phyloP scores from a whole-genome alignment of 2,888 invertebrate species.

The Acrobasis consociella region DNA sequence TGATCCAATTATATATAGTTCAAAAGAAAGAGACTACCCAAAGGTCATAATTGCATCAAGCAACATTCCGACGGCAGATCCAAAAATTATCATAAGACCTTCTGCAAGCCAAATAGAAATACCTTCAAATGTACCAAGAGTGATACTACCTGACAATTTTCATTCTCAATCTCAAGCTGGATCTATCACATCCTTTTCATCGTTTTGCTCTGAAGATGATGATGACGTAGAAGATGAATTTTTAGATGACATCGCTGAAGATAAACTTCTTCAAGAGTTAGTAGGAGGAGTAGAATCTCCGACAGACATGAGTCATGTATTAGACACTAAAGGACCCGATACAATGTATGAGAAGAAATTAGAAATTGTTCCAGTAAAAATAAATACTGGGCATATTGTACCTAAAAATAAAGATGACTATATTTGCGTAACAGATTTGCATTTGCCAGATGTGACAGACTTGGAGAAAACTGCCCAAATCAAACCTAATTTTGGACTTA shows the following conservation, averaged over 20 bases:
- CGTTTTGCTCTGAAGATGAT: conserved; percentile 66
- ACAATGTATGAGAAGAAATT: conserved; percentile 66
- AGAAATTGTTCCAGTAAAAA: conserved; percentile 73
- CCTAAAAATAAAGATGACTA: conserved; percentile 65
- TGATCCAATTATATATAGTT: conserved; percentile 36
- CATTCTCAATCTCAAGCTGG: conserved; percentile 61
- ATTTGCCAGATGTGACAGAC: conserved; percentile 61
- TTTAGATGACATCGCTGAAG: conserved; percentile 65
- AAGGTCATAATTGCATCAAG: conserved; percentile 81
- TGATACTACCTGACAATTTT: conserved; percentile 75
- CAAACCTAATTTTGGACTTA: conserved; percentile 70
- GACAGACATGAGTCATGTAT: conserved; percentile 56
- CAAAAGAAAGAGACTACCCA: conserved; percentile 61
- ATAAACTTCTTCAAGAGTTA: conserved; percentile 70
- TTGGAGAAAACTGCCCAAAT: conserved; percentile 72
- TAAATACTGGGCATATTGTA: conserved; percentile 55
- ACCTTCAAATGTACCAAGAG: conserved; percentile 72
- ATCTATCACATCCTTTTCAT: conserved; percentile 66
- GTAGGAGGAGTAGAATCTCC: conserved; percentile 74
- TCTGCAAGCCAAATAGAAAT: conserved; percentile 68
- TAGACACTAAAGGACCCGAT: conserved; percentile 75
- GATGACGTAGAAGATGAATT: conserved; percentile 54
- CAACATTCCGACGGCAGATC: conserved; percentile 72
- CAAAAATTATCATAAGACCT: conserved; percentile 84
- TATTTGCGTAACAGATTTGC: conserved; percentile 66